phyloP scores from a whole-genome alignment of 64 coral and sea anemone species.

The Acropora tenuis region DNA sequence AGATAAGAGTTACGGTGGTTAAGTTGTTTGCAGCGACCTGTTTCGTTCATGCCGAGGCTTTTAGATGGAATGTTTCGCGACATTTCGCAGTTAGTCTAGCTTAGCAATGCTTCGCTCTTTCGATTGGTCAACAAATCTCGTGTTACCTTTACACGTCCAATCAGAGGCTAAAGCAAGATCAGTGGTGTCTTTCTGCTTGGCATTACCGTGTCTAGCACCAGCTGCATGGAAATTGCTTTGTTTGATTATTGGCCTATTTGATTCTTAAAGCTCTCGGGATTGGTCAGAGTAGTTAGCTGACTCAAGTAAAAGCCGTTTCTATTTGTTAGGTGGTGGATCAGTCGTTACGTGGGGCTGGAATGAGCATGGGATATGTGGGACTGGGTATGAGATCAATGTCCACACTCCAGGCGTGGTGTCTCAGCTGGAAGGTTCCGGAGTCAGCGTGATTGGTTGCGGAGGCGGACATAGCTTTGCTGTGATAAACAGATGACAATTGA shows the following conservation, averaged over 20 bases:
- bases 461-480: constrained; percentile 85
- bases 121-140: too few species aligned
- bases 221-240: too few species aligned
- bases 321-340: constrained; percentile 58
- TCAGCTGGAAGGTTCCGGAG: neutral
- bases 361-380: constrained; percentile 94
- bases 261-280: too few species aligned
- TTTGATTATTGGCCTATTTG: too few species aligned
- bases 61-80: too few species aligned
- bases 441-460: constrained; percentile 77
- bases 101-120: too few species aligned
- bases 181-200: too few species aligned
- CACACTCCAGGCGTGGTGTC: constrained; percentile 51
- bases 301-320: neutral
- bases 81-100: too few species aligned
- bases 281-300: too few species aligned
- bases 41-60: neutral
- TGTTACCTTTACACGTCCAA: too few species aligned
- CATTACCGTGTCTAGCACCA: too few species aligned
- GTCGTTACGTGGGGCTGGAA: constrained; percentile 92
- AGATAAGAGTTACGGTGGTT: neutral
- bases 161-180: too few species aligned
- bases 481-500: neutral
- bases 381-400: constrained; percentile 73
- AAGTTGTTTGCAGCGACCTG: neutral